phyloP scores from a whole-genome alignment of 2,888 invertebrate species.

The Macrosiphum euphorbiae region DNA sequence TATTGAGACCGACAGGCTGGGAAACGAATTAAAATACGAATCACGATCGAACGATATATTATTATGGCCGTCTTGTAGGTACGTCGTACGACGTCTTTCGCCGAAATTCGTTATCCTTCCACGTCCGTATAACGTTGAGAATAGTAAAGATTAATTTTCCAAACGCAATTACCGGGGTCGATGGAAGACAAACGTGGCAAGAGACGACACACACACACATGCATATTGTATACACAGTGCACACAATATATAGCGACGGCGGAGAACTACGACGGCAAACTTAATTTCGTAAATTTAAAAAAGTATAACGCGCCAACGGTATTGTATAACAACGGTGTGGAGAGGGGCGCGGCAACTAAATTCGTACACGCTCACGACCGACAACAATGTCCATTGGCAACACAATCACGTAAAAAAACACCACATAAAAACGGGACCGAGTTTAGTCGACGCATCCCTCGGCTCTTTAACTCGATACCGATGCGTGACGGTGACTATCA shows the following conservation, averaged over 20 bases:
- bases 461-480: constrained; percentile 21
- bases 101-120: not conserved
- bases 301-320: not conserved
- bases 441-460: constrained; percentile 23
- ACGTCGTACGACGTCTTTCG: not conserved
- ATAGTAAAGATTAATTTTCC: not conserved
- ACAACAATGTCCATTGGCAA: constrained; percentile 43
- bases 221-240: not conserved
- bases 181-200: not conserved
- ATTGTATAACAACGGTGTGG: not conserved
- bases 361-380: not conserved
- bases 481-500: constrained; percentile 12
- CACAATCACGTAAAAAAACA: constrained; percentile 60
- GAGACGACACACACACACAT: not conserved
- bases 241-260: not conserved
- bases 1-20: not conserved
- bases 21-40: not conserved
- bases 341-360: not conserved
- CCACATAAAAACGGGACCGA: constrained; percentile 32
- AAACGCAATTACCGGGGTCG: not conserved
- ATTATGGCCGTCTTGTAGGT: not conserved
- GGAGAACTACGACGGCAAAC: not conserved
- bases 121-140: not conserved
- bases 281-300: constrained; percentile 45
- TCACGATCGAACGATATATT: not conserved